Base-by-base conservation (phyloP, 2,888 invertebrate species). In the Toxonevra muliebris region DNA sequence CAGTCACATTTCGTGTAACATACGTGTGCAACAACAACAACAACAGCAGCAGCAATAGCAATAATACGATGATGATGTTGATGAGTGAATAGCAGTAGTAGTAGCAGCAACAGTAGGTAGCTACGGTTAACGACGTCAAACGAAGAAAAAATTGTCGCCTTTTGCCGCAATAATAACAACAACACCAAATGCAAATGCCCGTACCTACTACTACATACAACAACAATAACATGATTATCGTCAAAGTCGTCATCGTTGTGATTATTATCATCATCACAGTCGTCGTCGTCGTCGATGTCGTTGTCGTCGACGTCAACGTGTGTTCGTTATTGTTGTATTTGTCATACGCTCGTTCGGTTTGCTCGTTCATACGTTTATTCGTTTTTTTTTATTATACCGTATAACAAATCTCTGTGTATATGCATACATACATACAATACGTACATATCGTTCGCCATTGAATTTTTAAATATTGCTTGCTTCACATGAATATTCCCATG, bases 11-110 rank as follows among this genome's bases (percentile, higher is more conserved):
- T 45, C 19, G 53, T 57, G 61, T 59, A 58, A 62, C 66, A 69
- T 65, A 69, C 62, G 67, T 63, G 67, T 54, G 62, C 65, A 65
- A 65, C 59, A 64, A 67, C 61, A 68, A 65, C 43, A 55, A 58
- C 17, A 52, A 58, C 61, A 50, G 48, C 12, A 43, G 30, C 43
- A 43, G 15, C 54, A n/a, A 3, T 10, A 53, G 9, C 54, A 17
- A 53, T 5, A 54, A 41, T n/a, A 30, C 4, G 17, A 55, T 48
- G n/a, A 48, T 48, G n/a, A 45, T 30, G 40, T 11, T 48, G 8
- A 15, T n/a, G 52, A 45, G 50, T 20, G 20, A 30, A 13, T 11
- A 13, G 42, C 42, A 60, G 19, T 42, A 65, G 30, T 12, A 50
- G 30, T 4, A 53, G 42, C 4, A 30, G 30, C 30, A 54, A 41